Evolutionary conservation across 2,797 vertebrate species (phyloP), one percentile per base, ranked within the genome.

Genomic region (Epinephelus malabaricus): DNA sequence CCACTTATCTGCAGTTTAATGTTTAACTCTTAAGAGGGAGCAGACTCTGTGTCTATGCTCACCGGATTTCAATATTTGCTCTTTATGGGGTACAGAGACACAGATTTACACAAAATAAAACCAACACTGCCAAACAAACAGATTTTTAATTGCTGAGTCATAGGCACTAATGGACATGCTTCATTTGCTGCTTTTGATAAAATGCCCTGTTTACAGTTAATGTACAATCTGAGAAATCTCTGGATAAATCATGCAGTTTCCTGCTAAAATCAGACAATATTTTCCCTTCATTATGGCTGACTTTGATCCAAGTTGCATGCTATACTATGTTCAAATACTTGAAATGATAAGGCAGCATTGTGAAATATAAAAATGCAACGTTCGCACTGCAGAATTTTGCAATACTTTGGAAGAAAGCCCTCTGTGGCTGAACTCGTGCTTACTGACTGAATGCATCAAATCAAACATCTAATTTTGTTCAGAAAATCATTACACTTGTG

Each of bases 1-100:
- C 14, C 49, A 82, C 86, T 85, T 89, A 88, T 84, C 79, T 89
- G 66, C 17, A 76, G 92, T 17, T 95, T 94, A 95, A 95, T 94
- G 59, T 91, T 94, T 95, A 94, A 94, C 93, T 85, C 73, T 73
- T 69, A 58, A 78, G 54, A 82, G 55, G 13, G 58, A 51, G 23
- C 47, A 81, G 64, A 67, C 65, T 64, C 56, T 64, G 65, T n/a
- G 63, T 76, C 77, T 21, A 62, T 43, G 51, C 67, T 55, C 43
- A 1, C 23, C 58, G 60, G 2, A 62, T 69, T 87, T 71, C 84
- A 89, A 81, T 88, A 78, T 94, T 94, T 92, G 73, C 87, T 88
- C 71, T 82, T 40, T 47, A 21, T 49, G 23, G 77, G 83, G 51
- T 79, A 78, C 84, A 84, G 78, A 86, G 71, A 68, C 45, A 47